These are phyloP conservation scores for Psittacula cyanocephala DNA, from an alignment of 2,113 vertebrate genomes.

Conservation along the genomic window DNA sequence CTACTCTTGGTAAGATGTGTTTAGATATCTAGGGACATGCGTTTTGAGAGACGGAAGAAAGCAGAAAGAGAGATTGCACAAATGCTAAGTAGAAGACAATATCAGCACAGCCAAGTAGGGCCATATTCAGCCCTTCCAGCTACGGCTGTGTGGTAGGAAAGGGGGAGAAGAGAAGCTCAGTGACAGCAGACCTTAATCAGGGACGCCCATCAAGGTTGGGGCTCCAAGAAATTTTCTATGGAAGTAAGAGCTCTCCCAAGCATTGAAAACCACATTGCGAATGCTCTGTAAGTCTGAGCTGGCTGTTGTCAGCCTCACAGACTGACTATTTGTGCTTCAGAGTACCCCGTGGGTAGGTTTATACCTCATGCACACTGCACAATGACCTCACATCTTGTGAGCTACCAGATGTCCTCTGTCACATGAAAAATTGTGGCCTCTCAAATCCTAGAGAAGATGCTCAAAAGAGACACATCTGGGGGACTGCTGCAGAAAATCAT, in stretches of 20 bases:
- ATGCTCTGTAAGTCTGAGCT: neutral
- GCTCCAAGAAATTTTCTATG: neutral
- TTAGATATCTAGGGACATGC: neutral
- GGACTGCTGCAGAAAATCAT: neutral
- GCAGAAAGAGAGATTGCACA: neutral
- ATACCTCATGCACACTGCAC: neutral
- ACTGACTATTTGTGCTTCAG: neutral
- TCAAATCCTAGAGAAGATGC: neutral
- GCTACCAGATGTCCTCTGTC: neutral
- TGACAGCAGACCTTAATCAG: neutral
- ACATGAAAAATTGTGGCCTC: neutral
- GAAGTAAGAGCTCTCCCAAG: neutral
- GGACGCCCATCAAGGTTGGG: neutral
- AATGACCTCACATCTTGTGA: neutral
- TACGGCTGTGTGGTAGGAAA: fast-evolving
- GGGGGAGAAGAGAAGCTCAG: neutral
- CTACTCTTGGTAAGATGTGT: neutral
- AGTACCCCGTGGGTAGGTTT: neutral
- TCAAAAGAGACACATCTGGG: neutral
- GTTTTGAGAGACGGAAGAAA: neutral
- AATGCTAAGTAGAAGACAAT: neutral
- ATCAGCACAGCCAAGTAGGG: neutral
- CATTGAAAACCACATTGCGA: neutral
- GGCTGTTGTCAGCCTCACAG: neutral
- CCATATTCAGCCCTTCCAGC: neutral